phyloP scores from a whole-genome alignment of 2,113 vertebrate species.

The Ploceus nigricollis region DNA sequence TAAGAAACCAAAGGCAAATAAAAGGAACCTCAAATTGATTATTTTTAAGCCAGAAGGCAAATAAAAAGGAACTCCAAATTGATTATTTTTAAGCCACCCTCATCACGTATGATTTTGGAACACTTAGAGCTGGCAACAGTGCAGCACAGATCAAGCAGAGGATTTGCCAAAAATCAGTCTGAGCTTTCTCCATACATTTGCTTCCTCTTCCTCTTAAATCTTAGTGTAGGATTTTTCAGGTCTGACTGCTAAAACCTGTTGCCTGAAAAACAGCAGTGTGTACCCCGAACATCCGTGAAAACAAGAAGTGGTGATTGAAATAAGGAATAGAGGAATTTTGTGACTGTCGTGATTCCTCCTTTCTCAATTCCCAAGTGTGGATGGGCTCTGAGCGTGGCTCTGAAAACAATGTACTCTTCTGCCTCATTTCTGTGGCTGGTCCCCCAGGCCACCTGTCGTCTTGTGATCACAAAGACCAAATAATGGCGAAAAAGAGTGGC shows the following conservation, averaged over 20 bases:
- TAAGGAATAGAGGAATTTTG: background rate
- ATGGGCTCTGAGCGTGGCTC: background rate
- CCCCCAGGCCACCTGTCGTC: background rate
- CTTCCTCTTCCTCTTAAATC: background rate
- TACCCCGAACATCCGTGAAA: background rate
- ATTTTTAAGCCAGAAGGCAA: slow-evolving; percentile 46
- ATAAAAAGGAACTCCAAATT: slow-evolving; percentile 47
- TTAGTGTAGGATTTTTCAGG: background rate
- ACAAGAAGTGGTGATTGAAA: background rate
- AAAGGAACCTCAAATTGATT: slow-evolving; percentile 47
- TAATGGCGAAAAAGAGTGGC: background rate
- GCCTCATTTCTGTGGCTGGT: background rate
- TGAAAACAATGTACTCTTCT: background rate
- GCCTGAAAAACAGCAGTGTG: background rate
- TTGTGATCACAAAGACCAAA: background rate
- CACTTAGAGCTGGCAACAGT: background rate
- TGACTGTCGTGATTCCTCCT: background rate
- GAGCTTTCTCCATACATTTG: background rate
- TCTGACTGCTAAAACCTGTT: background rate
- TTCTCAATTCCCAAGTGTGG: background rate
- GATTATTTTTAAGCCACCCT: slow-evolving; percentile 45
- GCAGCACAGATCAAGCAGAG: background rate
- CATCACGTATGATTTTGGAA: slow-evolving; percentile 30
- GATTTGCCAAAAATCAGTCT: slow-evolving; percentile 19
- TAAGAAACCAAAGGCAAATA: slow-evolving; percentile 54